Base-by-base conservation (phyloP, 2,888 invertebrate genomes). In the Xylota segnis region DNA sequence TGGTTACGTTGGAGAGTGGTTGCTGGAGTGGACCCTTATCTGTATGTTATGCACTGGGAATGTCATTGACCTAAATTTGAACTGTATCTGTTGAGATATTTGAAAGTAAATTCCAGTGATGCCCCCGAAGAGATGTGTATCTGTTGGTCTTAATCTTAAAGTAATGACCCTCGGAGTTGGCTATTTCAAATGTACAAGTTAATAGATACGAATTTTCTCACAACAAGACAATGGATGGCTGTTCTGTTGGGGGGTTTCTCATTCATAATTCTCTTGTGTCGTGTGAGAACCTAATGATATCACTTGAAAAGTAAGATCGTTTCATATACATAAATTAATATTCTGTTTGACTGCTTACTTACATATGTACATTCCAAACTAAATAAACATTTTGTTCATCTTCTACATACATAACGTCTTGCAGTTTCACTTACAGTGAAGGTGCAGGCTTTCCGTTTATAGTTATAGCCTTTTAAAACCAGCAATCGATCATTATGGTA, bases 1-100 rank as follows among this genome's bases (percentile, higher is more conserved):
- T 47, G 52, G 37, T 12, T 50, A 34, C 18, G 16, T 32, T 18
- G 12, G 47, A 18, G n/a, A 34, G 23, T 18, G n/a, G n/a, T n/a
- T n/a, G n/a, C n/a, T n/a, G 47, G 16, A 65, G 12, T 47, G 47
- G 47, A 65, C 32, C 47, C 47, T 34, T 34, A 47, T 23, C 32
- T 65, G 23, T 23, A 32, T 32, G 18, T 59, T 59, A 59, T 63
- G 63, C 29, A 61, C 34, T 18, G 18, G n/a, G 58, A 75, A 63
- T 52, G 75, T 65, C 75, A 23, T 56, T 65, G 75, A 75, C 75
- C 75, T 12, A 74, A 29, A 74, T 63, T 63, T 47, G 47, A 32
- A 47, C 47, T 37, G 16, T 23, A 34, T 54, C 4, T 34, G 7
- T 34, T 47, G 10, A 10, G 10, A 23, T 23, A 50, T 29, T 54